These are phyloP conservation scores for Heliconius charithonia DNA, from an alignment of 2,888 invertebrate species.

Conservation along the genomic window DNA sequence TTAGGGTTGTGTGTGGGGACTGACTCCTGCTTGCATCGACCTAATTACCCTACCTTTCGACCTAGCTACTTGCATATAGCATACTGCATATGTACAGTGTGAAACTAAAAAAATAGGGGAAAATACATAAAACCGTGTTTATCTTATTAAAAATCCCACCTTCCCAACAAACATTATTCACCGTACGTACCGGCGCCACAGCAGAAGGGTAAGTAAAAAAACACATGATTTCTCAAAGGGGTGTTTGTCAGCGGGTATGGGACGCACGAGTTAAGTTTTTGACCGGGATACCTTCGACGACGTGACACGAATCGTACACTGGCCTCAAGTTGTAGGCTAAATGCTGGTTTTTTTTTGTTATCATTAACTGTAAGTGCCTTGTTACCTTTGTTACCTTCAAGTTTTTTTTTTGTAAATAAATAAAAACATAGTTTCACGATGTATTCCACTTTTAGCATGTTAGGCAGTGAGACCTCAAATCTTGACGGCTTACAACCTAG, in stretches of 20 bases:
- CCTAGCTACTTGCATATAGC: too few relatives aligned
- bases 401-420: not conserved
- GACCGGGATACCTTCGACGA: constrained; percentile 78
- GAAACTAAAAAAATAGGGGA: too few relatives aligned
- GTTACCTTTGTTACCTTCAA: not conserved
- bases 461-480: too few relatives aligned
- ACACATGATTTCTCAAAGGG: constrained; percentile 80
- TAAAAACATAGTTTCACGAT: not conserved
- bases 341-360: not conserved
- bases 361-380: not conserved
- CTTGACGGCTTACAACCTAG: too few relatives aligned
- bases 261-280: constrained; percentile 81
- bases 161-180: constrained; percentile 56
- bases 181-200: constrained; percentile 46
- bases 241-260: constrained; percentile 65
- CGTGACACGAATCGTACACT: constrained; percentile 71
- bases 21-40: too few relatives aligned
- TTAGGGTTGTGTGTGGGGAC: too few relatives aligned
- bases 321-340: constrained; percentile 48
- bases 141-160: constrained; percentile 54
- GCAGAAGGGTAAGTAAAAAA: constrained; percentile 66
- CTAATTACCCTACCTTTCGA: too few relatives aligned
- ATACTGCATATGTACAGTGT: too few relatives aligned
- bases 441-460: not conserved
- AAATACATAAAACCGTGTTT: not conserved